Evolutionary conservation across 2,888 invertebrate genomes (phyloP), one percentile per base, ranked within the genome.

Genomic region (Meandrusa payeni): DNA sequence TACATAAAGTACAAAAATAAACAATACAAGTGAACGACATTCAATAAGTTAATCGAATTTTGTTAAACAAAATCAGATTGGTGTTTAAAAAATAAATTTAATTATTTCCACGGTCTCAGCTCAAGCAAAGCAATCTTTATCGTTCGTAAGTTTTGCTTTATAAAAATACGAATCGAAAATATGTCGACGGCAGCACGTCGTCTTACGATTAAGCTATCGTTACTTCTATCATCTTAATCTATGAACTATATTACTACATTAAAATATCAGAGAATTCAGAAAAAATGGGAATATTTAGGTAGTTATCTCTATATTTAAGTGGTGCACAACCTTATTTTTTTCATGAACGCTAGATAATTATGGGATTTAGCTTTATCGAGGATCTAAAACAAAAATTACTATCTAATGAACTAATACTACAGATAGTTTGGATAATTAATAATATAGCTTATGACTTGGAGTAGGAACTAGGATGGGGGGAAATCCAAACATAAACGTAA

Each of bases 121-220:
- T 69, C 76, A 87, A 87, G 86, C 86, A 81, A 86, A 87, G 86
- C 86, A 69, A 76, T 70, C 77, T 62, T 69, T 66, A 64, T 80
- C 86, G 71, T 83, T 86, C 86, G 83, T 79, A 82, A 81, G 78
- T 80, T 83, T 83, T 83, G 82, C 78, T 80, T 81, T 85, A 85
- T 83, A 85, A 86, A 87, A 86, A 87, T 83, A 86, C 86, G 83
- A 86, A 85, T 87, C 81, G 82, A 86, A 86, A 87, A 85, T 86
- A 85, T 82, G 66, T 80, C 68, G 81, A 86, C 86, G 78, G 77
- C 78, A 67, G 79, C 80, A 64, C 69, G 78, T 75, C 83, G 71
- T 73, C 79, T 83, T 79, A 81, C 70, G 63, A 64, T 76, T 81
- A 87, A 85, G 83, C 87, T 87, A 86, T 76, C 55, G 71, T 80